Percentiles rank a stretch among this genome's conserved stretches.
Conservation (phyloP, 2,797 vertebrate genomes). For the Carduelis carduelis region DNA sequence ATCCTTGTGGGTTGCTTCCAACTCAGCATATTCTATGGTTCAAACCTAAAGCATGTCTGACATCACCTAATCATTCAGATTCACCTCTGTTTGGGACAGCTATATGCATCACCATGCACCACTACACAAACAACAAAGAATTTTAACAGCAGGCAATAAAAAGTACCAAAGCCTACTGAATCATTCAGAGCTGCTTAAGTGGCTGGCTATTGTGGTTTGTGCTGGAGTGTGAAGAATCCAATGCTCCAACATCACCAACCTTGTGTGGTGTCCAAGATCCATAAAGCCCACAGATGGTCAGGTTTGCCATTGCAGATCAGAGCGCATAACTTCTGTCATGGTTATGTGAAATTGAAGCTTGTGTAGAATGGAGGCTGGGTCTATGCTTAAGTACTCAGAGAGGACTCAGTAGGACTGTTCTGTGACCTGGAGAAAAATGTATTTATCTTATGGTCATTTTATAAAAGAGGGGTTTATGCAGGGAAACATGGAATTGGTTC, state of each 20-base stretch:
- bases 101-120: neutral
- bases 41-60: neutral
- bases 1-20: neutral
- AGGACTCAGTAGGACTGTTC: neutral
- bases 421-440: neutral
- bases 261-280: neutral
- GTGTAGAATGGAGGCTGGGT: neutral
- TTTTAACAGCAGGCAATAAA: neutral
- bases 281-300: neutral
- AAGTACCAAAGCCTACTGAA: neutral
- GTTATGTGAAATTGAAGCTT: neutral
- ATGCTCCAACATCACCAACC: neutral
- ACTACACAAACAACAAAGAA: neutral
- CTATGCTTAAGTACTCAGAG: neutral
- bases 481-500: neutral
- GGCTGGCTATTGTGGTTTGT: neutral
- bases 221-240: neutral
- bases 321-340: neutral
- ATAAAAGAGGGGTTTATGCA: neutral
- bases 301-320: neutral
- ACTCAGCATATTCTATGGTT: neutral
- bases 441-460: neutral
- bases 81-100: neutral
- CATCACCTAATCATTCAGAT: neutral
- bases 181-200: neutral